phyloP scores from a whole-genome alignment of 2,797 vertebrate species.

The Ptychobarbus kaznakovi region DNA sequence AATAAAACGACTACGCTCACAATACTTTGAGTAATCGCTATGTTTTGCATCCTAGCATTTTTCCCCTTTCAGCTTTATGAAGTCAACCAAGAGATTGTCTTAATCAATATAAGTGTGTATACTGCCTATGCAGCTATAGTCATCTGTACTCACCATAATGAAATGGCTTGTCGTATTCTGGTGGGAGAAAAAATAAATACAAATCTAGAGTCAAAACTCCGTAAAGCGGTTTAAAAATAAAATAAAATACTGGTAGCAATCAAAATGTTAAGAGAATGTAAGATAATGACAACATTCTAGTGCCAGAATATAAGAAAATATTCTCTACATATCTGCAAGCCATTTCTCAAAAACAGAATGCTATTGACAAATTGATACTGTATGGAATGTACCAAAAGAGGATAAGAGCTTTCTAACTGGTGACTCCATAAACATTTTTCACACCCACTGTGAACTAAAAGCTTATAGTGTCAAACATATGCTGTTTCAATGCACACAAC shows the following conservation, averaged over 20 bases:
- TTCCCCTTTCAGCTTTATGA: conserved; percentile 11
- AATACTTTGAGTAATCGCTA: background rate
- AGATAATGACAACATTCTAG: background rate
- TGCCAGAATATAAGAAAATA: background rate
- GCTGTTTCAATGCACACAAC: background rate
- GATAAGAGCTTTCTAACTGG: conserved; percentile 33
- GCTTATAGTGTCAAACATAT: conserved; percentile 17
- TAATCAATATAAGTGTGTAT: conserved; percentile 25
- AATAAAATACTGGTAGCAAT: background rate
- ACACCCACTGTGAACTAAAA: conserved; percentile 28
- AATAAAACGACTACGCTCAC: background rate
- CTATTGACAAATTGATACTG: background rate
- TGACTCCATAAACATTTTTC: conserved; percentile 37
- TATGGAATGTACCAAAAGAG: conserved; percentile 40
- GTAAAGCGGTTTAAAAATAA: background rate
- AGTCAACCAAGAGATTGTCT: conserved; percentile 25
- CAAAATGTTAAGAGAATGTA: background rate
- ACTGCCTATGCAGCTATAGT: conserved; percentile 25
- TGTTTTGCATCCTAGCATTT: background rate
- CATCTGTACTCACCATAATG: conserved; percentile 78
- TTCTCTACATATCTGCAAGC: background rate
- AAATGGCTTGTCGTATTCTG: conserved; percentile 78
- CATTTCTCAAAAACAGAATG: conserved; percentile 8
- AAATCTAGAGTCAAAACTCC: conserved; percentile 21
- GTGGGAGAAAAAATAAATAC: conserved; percentile 36